Conservation (phyloP, 2,113 vertebrate genomes). For the Elephas maximus region DNA sequence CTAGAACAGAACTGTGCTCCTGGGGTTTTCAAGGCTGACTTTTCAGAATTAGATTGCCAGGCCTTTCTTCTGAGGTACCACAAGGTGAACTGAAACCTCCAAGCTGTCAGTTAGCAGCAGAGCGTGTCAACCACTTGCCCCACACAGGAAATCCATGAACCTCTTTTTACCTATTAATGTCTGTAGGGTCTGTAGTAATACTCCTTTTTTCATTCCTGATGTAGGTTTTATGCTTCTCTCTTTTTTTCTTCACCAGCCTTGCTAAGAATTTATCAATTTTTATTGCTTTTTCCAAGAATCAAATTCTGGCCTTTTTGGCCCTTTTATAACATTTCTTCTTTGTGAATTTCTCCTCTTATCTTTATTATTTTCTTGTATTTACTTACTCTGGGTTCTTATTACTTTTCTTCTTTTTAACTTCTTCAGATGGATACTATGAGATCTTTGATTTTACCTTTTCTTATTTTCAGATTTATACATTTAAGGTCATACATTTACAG, state of each 20-base stretch:
- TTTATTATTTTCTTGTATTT: background rate
- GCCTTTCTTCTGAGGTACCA: too few relatives aligned
- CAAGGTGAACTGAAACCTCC: too few relatives aligned
- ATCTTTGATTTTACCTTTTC: background rate
- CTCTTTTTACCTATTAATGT: background rate
- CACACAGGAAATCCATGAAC: background rate
- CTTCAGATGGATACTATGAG: slow-evolving; percentile 22
- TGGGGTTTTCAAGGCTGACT: too few relatives aligned
- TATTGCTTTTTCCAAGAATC: background rate
- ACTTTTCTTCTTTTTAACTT: background rate
- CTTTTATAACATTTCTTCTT: background rate
- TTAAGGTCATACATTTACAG: background rate
- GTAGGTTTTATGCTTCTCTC: background rate
- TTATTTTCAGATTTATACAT: background rate
- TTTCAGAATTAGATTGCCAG: too few relatives aligned
- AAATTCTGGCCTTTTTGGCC: background rate
- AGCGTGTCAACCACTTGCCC: too few relatives aligned
- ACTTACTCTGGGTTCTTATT: background rate
- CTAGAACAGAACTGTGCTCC: too few relatives aligned
- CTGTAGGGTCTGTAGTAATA: background rate
- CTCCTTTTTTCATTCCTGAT: background rate
- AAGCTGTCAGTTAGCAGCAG: too few relatives aligned
- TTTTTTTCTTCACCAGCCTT: background rate
- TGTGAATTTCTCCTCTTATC: background rate
- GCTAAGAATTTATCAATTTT: slow-evolving; percentile 26